Base-by-base conservation (phyloP, 2,113 vertebrate species). In the Catagonus wagneri region DNA sequence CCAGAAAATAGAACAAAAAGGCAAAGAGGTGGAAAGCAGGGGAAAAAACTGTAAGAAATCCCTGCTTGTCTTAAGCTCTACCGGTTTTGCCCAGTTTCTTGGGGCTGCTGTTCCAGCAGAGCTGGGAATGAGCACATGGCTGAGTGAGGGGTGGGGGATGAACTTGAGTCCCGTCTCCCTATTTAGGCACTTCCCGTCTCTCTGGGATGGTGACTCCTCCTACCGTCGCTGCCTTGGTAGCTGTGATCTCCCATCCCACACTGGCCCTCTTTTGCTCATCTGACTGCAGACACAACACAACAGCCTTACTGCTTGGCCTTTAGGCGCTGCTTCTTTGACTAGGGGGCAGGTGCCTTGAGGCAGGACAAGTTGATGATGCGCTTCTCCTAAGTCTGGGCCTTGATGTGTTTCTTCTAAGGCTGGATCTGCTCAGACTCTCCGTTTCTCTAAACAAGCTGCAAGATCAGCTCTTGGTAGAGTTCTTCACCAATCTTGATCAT, bases 401-500 rank as follows among this genome's bases (percentile, higher is more conserved):
- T 20, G 36, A n/a, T n/a, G n/a, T n/a, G n/a, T n/a, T n/a, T n/a
- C n/a, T n/a, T n/a, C n/a, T n/a, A n/a, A n/a, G n/a, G n/a, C n/a
- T n/a, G n/a, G n/a, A 20, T 36, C 36, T 27, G 16, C 23, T 19
- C 7, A 15, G 66, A 61, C 17, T 54, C 78, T 72, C 19, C 1
- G 29, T 22, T 50, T n/a, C 34, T 58, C 36, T 60, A n/a, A 39
- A 50, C 17, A 7, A 36, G 68, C 68, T 83, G 39, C 79, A 74
- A 29, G 27, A 7, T n/a, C 71, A 27, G 34, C 34, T 56, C 32
- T 63, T 36, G 3, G 27, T 15, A 6, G 71, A 66, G 25, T 9
- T n/a, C n/a, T 25, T 6, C 6, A 16, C 34, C 68, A 44, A 6
- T 9, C 15, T 66, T 22, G 4, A 50, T 1, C 15, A 1, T 2